Percentiles rank a stretch among this genome's conserved stretches.
phyloP scores from a whole-genome alignment of 2,113 vertebrate genomes.

The Zosterops hypoxanthus region DNA sequence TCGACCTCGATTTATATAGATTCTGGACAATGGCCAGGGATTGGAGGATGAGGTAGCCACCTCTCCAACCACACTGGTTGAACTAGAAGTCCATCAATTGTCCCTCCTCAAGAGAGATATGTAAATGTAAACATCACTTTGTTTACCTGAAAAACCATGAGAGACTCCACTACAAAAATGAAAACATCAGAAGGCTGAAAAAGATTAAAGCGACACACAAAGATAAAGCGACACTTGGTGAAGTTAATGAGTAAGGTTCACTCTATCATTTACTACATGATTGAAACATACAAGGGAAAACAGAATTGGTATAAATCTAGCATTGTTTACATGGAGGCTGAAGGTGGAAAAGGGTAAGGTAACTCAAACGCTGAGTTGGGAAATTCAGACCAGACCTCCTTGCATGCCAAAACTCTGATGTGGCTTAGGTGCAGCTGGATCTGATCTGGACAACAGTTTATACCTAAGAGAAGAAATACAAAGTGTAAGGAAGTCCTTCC shows the following conservation, averaged over 20 bases:
- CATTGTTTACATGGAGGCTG: neutral
- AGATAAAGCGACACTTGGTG: neutral
- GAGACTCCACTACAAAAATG: too few relatives aligned
- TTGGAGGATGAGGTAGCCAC: too few relatives aligned
- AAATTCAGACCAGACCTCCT: neutral
- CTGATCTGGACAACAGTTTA: neutral
- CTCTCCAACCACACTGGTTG: too few relatives aligned
- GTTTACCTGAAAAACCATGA: too few relatives aligned
- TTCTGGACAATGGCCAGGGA: too few relatives aligned
- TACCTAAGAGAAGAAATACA: neutral
- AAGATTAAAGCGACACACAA: too few relatives aligned
- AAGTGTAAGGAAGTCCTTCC: neutral
- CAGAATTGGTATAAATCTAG: neutral
- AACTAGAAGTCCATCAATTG: too few relatives aligned
- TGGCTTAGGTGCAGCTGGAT: neutral
- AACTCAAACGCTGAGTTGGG: accelerated
- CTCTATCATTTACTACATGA: neutral
- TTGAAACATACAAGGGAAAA: neutral
- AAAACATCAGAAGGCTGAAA: too few relatives aligned
- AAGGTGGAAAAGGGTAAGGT: neutral
- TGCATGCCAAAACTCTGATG: neutral
- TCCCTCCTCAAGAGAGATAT: too few relatives aligned
- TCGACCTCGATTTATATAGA: too few relatives aligned
- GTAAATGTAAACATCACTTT: too few relatives aligned
- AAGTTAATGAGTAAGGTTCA: neutral